Percentiles rank a stretch among this genome's conserved stretches.
Evolutionary conservation across 2,888 invertebrate species (phyloP).

Genomic region (Ditula angustiorana): DNA sequence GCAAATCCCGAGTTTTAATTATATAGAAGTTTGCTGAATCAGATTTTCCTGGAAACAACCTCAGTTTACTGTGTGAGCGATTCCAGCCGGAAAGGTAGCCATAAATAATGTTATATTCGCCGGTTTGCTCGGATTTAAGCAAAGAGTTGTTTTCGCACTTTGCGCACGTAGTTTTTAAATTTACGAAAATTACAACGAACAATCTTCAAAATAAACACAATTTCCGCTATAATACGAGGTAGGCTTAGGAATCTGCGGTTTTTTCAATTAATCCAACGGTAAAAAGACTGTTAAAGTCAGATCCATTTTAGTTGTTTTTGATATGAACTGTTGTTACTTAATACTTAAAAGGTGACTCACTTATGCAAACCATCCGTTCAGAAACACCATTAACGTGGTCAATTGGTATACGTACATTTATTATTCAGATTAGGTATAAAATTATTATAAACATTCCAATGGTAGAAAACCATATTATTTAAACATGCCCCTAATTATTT

Average conservation of each 20-base stretch:
- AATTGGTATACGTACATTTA: no score
- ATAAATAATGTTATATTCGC: constrained; percentile 8
- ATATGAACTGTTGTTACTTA: no score
- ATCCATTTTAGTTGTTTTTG: no score
- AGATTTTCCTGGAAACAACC: constrained; percentile 55
- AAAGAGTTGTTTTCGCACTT: background rate
- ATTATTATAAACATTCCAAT: no score
- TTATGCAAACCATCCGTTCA: no score
- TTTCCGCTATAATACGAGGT: background rate
- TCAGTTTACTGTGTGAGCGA: constrained; percentile 51
- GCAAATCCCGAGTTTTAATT: constrained; percentile 66
- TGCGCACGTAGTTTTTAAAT: background rate
- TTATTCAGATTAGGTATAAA: no score
- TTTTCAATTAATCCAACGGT: background rate
- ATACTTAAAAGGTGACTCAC: no score
- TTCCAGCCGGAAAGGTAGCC: constrained; percentile 17
- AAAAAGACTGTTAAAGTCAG: no score
- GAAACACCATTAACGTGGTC: no score
- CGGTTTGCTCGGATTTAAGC: background rate
- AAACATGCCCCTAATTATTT: no score
- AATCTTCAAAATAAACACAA: background rate
- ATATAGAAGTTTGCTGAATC: constrained; percentile 60
- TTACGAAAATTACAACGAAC: background rate
- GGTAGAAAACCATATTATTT: no score
- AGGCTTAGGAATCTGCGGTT: background rate